Evolutionary conservation across 2,888 invertebrate genomes (phyloP), one percentile per base, ranked within the genome.

Genomic region (Rotaria sp.): DNA sequence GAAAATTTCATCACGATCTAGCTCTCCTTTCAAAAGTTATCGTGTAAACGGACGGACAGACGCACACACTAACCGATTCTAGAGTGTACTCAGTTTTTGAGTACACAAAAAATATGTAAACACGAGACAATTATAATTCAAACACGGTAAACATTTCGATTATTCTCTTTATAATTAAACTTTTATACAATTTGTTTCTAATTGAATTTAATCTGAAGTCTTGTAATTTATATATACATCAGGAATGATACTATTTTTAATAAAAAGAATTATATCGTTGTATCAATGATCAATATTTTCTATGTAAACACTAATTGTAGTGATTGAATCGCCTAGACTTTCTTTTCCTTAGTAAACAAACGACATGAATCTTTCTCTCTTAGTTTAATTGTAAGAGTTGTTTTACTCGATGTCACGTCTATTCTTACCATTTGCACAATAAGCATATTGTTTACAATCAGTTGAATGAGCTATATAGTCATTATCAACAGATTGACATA

Each of bases 381-480:
- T 55, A 55, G 55, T 35, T 67, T 67, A 67, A 35, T 18, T 35
- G 35, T 35, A 30, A 30, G 2, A 67, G 35, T 18, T 48, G 15
- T 84, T 24, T 11, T 41, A 41, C 21, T 84, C 84, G 41, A 84
- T 45, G 48, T 48, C 48, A 84, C 67, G 67, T 67, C 35, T 67
- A 30, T 67, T 30, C 67, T 85, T 84, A 41, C 87, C 87, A n/a
- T 87, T 80, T 80, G 85, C 85, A 80, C 87, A 87, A 74, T 87
- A 87, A 24, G 85, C 84, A 52, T 87, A 87, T 84, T 80, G 85
- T 84, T 84, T 84, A 38, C 87, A 87, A 57, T 87, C 85, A 30
- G 85, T 38, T 24, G 86, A 85, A 85, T 75, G 48, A 38, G 85
- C 74, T 21, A 85, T 18, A 85, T 86, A 86, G 26, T 75, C 86